A percentile compares a stretch with the other conserved stretches of the same genome.
Evolutionary conservation across 2,113 vertebrate genomes (phyloP).

Genomic region (Bubo bubo): DNA sequence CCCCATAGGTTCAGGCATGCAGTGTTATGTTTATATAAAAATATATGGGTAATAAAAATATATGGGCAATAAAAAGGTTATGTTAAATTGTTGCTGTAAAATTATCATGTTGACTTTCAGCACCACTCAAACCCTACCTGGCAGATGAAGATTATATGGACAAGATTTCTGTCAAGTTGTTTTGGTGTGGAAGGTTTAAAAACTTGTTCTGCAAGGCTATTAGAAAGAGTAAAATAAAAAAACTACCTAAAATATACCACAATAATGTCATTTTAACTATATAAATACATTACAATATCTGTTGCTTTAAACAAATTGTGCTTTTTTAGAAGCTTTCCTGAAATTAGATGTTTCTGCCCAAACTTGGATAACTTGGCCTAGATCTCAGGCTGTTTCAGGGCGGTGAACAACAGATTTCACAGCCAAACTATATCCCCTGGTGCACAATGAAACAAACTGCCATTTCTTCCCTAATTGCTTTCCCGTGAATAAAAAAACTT

Average conservation of each 20-base stretch:
- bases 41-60: too few relatives aligned
- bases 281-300: neutral
- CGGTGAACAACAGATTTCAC: neutral
- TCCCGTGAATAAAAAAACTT: neutral
- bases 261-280: neutral
- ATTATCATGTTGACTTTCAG: neutral
- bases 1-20: neutral
- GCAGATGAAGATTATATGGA: neutral
- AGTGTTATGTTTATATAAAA: neutral
- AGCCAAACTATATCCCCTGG: neutral
- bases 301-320: neutral
- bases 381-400: neutral
- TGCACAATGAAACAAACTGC: neutral
- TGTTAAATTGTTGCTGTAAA: neutral
- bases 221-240: neutral
- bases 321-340: slow-evolving; percentile 3
- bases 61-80: neutral
- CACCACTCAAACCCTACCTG: neutral
- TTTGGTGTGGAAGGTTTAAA: neutral
- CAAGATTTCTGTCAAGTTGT: neutral
- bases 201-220: neutral
- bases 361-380: neutral
- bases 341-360: neutral
- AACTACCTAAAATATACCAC: neutral
- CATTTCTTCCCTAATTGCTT: neutral